Evolutionary conservation across 2,888 invertebrate genomes (phyloP).

Genomic region (Nomada lathburiana): DNA sequence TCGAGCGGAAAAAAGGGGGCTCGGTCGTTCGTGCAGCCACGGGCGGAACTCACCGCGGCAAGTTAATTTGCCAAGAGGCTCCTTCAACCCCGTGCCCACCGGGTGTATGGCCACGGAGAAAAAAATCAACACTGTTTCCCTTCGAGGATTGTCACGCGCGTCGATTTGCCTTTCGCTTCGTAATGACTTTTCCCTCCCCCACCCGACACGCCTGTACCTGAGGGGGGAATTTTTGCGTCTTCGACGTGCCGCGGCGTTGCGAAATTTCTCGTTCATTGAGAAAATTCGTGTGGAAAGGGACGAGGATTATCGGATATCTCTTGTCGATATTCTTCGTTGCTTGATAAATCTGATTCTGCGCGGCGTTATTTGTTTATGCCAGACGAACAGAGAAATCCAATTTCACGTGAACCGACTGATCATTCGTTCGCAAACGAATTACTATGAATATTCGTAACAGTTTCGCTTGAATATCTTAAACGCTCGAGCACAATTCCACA

Average conservation of each 20-base stretch:
- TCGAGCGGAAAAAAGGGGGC: conserved; percentile 49
- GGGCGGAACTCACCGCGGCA: conserved; percentile 34
- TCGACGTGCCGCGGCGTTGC: background rate
- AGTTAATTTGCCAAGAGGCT: conserved; percentile 54
- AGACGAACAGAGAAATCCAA: too few relatives aligned
- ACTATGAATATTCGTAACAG: too few relatives aligned
- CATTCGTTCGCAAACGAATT: too few relatives aligned
- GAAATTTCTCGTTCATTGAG: background rate
- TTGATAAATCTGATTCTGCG: background rate
- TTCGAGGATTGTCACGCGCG: conserved; percentile 13
- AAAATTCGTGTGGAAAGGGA: background rate
- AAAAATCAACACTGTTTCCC: conserved; percentile 28
- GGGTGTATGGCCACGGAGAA: background rate
- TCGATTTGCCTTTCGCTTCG: background rate
- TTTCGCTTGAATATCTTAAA: too few relatives aligned
- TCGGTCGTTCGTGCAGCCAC: conserved; percentile 34
- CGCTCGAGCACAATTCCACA: too few relatives aligned
- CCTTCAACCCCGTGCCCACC: conserved; percentile 25
- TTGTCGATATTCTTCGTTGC: background rate
- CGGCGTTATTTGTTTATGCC: background rate
- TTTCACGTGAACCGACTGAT: too few relatives aligned
- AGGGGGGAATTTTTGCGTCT: background rate
- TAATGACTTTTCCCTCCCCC: background rate
- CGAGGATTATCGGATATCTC: background rate
- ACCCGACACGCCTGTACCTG: background rate